Evolutionary conservation across 2,888 invertebrate genomes (phyloP).

Genomic region (Cryptocephalus moraei): DNA sequence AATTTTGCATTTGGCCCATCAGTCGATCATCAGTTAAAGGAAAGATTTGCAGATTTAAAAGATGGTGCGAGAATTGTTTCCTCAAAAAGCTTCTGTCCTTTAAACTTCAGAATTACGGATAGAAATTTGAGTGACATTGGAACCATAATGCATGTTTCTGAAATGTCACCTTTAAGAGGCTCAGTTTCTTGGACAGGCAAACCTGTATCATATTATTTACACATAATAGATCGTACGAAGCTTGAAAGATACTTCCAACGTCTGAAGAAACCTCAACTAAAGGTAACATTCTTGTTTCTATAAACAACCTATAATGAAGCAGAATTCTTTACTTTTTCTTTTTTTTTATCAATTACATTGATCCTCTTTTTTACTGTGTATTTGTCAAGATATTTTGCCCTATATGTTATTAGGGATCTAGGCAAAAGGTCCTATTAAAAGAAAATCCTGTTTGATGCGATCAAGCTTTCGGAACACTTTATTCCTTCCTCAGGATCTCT

Average conservation of each 20-base stretch:
- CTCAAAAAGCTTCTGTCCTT: conserved; percentile 97
- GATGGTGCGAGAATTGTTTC: conserved; percentile 96
- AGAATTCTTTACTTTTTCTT: too few species aligned
- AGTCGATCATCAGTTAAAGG: conserved; percentile 94
- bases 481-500: too few species aligned
- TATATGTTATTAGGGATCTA: too few species aligned
- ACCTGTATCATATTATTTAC: conserved; percentile 96
- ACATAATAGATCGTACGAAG: conserved; percentile 95
- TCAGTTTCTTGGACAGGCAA: conserved; percentile 99
- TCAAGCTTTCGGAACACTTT: too few species aligned
- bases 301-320: too few species aligned
- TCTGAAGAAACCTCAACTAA: conserved; percentile 80
- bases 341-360: too few species aligned
- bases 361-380: too few species aligned
- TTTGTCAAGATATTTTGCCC: too few species aligned
- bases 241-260: conserved; percentile 93
- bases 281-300: conserved; percentile 36
- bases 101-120: conserved; percentile 96
- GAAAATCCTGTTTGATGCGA: too few species aligned
- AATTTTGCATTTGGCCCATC: conserved; percentile 98
- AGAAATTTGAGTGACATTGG: conserved; percentile 96
- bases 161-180: conserved; percentile 88
- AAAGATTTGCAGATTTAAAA: conserved; percentile 90
- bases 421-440: too few species aligned
- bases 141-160: conserved; percentile 96